Conservation (phyloP, 2,888 invertebrate species). For the Ametastegia equiseti region DNA sequence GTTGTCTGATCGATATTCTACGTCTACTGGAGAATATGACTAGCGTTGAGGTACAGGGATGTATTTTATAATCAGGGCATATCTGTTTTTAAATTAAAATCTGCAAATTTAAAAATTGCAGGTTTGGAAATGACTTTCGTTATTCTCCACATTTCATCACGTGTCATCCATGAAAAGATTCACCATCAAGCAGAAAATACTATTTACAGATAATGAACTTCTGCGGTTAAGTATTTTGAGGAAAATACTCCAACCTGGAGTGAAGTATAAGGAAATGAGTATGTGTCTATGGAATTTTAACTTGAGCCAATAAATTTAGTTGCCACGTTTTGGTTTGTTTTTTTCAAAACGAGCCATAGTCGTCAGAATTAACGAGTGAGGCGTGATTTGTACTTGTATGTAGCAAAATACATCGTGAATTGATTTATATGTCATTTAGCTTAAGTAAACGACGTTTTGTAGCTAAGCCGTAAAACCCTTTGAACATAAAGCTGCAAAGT, state of each 20-base stretch:
- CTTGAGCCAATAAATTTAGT: not conserved
- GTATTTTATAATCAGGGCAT: not conserved
- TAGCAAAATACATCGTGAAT: not conserved
- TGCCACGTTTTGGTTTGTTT: too few species aligned
- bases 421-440: not conserved
- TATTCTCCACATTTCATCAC: too few species aligned
- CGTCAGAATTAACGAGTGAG: not conserved
- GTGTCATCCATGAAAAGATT: too few species aligned
- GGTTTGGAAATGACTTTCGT: too few species aligned
- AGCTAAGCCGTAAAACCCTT: not conserved
- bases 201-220: too few species aligned
- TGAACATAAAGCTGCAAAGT: not conserved
- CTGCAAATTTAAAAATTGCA: not conserved
- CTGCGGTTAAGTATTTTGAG: not conserved
- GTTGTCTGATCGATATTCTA: conserved; percentile 5
- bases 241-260: not conserved
- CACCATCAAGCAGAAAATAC: too few species aligned
- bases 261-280: not conserved
- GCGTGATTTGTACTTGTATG: not conserved
- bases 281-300: not conserved
- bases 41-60: not conserved
- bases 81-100: not conserved
- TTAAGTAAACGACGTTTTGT: not conserved
- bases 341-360: too few species aligned
- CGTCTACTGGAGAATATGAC: not conserved